These are phyloP conservation scores for Orthonyx spaldingii DNA, from an alignment of 2,113 vertebrate genomes.

Conservation along the genomic window DNA sequence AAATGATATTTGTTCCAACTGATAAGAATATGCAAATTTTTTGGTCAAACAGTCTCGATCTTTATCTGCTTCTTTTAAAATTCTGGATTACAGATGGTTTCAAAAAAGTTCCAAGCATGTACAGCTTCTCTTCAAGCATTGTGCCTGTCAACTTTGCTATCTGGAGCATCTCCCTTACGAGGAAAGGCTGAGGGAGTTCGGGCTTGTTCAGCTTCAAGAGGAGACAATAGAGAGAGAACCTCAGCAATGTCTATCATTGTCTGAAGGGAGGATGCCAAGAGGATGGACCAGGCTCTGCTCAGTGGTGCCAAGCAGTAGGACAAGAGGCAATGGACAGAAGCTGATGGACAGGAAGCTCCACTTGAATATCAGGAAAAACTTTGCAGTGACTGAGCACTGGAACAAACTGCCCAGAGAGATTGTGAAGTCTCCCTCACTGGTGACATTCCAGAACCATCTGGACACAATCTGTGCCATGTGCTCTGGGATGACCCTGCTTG, in stretches of 20 bases:
- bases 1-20: background rate
- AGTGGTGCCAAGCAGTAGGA: background rate
- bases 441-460: background rate
- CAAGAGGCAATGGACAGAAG: background rate
- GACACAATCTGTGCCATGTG: background rate
- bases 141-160: background rate
- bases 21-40: background rate
- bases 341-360: background rate
- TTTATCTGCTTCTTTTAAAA: background rate
- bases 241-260: background rate
- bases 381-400: background rate
- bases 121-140: background rate
- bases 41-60: background rate
- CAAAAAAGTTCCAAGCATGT: background rate
- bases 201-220: background rate
- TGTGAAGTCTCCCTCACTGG: background rate
- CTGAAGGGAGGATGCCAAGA: background rate
- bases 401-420: background rate
- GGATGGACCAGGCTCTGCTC: background rate
- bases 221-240: background rate
- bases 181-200: background rate
- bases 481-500: background rate
- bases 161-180: background rate
- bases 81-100: background rate
- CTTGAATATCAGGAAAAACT: background rate